These are phyloP conservation scores for Meles meles DNA, from an alignment of 2,113 vertebrate species.

Conservation along the genomic window DNA sequence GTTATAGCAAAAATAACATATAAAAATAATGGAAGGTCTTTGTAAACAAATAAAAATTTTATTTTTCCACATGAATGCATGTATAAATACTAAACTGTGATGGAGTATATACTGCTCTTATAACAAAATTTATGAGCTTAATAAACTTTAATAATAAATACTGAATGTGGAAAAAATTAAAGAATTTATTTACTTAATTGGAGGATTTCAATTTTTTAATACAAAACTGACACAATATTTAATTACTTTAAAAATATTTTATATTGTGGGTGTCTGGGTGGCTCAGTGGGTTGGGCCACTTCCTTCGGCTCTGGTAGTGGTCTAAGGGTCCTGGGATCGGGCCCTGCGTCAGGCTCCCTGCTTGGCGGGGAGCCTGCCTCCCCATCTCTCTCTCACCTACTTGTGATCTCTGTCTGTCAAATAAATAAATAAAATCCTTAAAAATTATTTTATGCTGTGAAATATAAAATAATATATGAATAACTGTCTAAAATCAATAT, in stretches of 20 bases:
- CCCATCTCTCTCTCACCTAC: no score
- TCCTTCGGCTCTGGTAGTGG: no score
- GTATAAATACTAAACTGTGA: neutral
- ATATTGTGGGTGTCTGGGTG: neutral
- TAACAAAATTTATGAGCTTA: neutral
- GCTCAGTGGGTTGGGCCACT: no score
- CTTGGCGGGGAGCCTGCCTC: no score
- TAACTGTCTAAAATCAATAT: neutral
- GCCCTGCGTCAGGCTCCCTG: no score
- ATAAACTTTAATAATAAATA: neutral
- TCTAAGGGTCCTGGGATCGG: no score
- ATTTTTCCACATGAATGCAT: neutral
- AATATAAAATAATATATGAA: neutral
- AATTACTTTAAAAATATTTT: neutral
- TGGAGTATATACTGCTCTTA: accelerated
- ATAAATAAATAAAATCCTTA: neutral
- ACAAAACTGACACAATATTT: neutral
- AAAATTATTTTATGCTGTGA: neutral
- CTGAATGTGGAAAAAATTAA: neutral
- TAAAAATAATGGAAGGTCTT: neutral
- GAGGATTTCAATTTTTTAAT: neutral
- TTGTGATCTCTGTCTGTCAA: no score
- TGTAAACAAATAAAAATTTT: neutral
- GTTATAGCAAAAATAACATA: neutral
- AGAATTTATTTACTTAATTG: neutral